Evolutionary conservation across 1,140 invertebrate genomes (phyloP).

Genomic region (Drosophila ananassae): DNA sequence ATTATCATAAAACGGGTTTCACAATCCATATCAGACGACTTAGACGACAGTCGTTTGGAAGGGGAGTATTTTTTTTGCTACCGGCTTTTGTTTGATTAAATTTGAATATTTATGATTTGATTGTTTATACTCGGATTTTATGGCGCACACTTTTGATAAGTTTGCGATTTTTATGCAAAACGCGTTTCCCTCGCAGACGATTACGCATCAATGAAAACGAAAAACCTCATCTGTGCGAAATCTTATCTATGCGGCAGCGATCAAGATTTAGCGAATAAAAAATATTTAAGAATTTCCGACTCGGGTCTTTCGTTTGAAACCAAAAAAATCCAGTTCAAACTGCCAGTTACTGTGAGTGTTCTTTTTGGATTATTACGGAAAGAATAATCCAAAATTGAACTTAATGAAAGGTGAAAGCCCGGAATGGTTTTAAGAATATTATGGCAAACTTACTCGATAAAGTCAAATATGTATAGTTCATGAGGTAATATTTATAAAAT

Average conservation of each 20-base stretch:
- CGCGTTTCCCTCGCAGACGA: slow-evolving; percentile 27
- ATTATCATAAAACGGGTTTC: slow-evolving; percentile 17
- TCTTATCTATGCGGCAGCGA: slow-evolving; percentile 18
- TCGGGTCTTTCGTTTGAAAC: slow-evolving; percentile 7
- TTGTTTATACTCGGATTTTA: slow-evolving; percentile 31
- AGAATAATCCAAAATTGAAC: not conserved
- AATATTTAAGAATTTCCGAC: not conserved
- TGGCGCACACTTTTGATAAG: slow-evolving; percentile 24
- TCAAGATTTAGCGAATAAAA: not conserved
- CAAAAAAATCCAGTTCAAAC: slow-evolving; percentile 29
- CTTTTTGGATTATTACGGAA: slow-evolving; percentile 12
- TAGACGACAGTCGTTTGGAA: not conserved
- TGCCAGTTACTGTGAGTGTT: not conserved
- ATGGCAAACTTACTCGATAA: too few species aligned
- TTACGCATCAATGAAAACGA: slow-evolving; percentile 42
- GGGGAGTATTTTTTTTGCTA: slow-evolving; percentile 14
- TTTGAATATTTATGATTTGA: slow-evolving; percentile 46
- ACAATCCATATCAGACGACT: slow-evolving; percentile 27
- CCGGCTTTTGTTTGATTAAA: slow-evolving; percentile 38
- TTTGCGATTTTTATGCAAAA: slow-evolving; percentile 51
- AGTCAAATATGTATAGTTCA: not conserved
- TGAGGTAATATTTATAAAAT: not conserved
- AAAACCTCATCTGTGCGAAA: slow-evolving; percentile 32
- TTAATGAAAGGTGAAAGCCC: slow-evolving; percentile 1
- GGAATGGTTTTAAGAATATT: too few species aligned